These are phyloP conservation scores for Scartelaos histophorus DNA, from an alignment of 2,113 vertebrate species.

Conservation along the genomic window DNA sequence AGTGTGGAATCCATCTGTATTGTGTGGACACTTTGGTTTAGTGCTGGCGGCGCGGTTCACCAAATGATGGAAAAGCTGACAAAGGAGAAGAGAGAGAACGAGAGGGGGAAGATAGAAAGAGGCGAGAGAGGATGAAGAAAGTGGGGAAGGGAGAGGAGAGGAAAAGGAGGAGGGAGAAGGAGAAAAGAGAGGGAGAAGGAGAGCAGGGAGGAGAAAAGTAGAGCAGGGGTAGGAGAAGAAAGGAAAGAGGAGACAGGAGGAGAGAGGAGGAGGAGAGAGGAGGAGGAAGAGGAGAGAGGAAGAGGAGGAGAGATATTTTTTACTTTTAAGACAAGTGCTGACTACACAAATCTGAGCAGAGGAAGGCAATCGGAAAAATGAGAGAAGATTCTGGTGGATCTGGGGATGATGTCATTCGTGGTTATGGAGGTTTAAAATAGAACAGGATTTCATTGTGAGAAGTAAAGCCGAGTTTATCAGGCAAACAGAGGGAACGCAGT, in stretches of 20 bases:
- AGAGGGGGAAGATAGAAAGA: no score
- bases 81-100: constrained; percentile 28
- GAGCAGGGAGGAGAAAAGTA: no score
- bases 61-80: constrained; percentile 57
- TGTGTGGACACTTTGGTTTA: constrained; percentile 35
- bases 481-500: not conserved
- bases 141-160: no score
- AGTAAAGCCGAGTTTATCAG: not conserved
- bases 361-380: constrained; percentile 33
- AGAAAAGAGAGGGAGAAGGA: no score
- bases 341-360: not conserved
- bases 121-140: no score
- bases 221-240: no score
- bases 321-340: constrained; percentile 17
- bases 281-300: no score
- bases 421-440: constrained; percentile 1
- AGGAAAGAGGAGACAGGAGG: no score
- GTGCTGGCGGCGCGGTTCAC: constrained; percentile 40
- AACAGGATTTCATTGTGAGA: not conserved
- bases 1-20: constrained; percentile 10
- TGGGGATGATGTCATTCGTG: not conserved
- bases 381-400: constrained; percentile 17
- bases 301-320: no score
- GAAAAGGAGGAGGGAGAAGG: no score
- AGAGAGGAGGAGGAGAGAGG: no score